Percentiles rank a stretch among this genome's conserved stretches.
Conservation (phyloP, 2,113 vertebrate genomes). For the Canis aureus region DNA sequence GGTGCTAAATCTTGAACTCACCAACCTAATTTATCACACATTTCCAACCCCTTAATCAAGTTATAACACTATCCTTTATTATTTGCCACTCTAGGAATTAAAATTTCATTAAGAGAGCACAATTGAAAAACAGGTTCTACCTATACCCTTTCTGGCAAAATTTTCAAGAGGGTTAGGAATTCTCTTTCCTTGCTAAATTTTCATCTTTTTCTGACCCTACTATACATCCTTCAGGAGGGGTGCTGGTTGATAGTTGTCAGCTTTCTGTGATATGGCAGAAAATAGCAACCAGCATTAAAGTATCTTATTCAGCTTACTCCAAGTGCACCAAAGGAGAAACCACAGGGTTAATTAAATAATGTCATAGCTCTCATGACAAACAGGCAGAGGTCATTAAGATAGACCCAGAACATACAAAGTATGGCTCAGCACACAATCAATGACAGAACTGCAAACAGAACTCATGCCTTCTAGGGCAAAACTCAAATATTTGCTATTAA, state of each 20-base stretch:
- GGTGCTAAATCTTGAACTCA: neutral
- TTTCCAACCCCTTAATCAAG: slow-evolving; percentile 34
- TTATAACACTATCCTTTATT: slow-evolving; percentile 48
- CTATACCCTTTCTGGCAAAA: slow-evolving; percentile 47
- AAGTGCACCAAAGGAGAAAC: slow-evolving; percentile 54
- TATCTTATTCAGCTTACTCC: slow-evolving; percentile 26
- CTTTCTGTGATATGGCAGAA: slow-evolving; percentile 42
- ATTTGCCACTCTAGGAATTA: slow-evolving; percentile 39
- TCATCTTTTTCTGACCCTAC: slow-evolving; percentile 44
- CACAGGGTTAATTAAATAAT: slow-evolving; percentile 69
- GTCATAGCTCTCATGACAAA: slow-evolving; percentile 54
- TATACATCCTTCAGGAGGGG: neutral
- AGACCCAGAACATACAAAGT: slow-evolving; percentile 67
- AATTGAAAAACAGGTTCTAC: neutral
- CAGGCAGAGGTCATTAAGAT: slow-evolving; percentile 59
- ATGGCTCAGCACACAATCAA: slow-evolving; percentile 67
- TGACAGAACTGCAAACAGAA: slow-evolving; percentile 74
- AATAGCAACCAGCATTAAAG: slow-evolving; percentile 25
- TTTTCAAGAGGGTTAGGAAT: slow-evolving; percentile 60
- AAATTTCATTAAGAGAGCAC: slow-evolving; percentile 51
- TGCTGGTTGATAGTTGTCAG: slow-evolving; percentile 46
- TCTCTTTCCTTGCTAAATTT: slow-evolving; percentile 57
- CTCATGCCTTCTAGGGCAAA: slow-evolving; percentile 72
- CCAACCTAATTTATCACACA: slow-evolving; percentile 21
- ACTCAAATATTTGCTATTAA: slow-evolving; percentile 78